Evolutionary conservation across 1,140 invertebrate species (phyloP), one percentile per base, ranked within the genome.

Genomic region (Diabrotica undecimpunctata): DNA sequence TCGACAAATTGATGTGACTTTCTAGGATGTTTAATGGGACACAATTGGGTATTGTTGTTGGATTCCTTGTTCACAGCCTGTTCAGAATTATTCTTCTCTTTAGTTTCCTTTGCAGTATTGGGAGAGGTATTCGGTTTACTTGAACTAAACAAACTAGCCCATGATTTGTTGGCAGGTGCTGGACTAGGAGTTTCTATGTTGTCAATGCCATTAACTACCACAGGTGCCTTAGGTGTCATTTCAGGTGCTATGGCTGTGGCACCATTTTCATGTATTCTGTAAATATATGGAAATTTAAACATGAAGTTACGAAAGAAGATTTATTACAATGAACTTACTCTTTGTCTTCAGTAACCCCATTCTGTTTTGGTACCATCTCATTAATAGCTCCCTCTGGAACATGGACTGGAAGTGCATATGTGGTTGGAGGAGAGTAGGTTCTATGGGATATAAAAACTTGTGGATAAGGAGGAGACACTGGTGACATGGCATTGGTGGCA

Each of bases 1-100:
- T 89, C 86, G 78, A 83, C 70, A 69, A 79, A 75, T 54, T 80
- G 79, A 53, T 76, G 65, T 14, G 64, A 60, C 37, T 65, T 67
- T 68, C 65, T 66, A 58, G 67, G 66, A 73, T 74, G 76, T 53
- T 68, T 71, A 35, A 70, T 67, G 75, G 75, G 39, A 77, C 67
- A 67, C 70, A 64, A 7, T 70, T 68, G 37, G 11, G 66, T 61
- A 63, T 68, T 46, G 62, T 59, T 68, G 14, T 66, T 70, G 35
- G 57, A 66, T 57, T 65, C 60, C 12, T 72, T 62, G 60, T 68
- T 73, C 58, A 65, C 64, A 62, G 64, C 57, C 51, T 63, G 66
- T 36, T 53, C 61, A 59, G 37, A n/a, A 35, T 63, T 62, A 41
- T 46, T 51, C 12, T 61, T 53, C 51, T 65, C 65, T 5, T 13